phyloP scores from a whole-genome alignment of 2,797 vertebrate genomes.

The Liasis olivaceus region DNA sequence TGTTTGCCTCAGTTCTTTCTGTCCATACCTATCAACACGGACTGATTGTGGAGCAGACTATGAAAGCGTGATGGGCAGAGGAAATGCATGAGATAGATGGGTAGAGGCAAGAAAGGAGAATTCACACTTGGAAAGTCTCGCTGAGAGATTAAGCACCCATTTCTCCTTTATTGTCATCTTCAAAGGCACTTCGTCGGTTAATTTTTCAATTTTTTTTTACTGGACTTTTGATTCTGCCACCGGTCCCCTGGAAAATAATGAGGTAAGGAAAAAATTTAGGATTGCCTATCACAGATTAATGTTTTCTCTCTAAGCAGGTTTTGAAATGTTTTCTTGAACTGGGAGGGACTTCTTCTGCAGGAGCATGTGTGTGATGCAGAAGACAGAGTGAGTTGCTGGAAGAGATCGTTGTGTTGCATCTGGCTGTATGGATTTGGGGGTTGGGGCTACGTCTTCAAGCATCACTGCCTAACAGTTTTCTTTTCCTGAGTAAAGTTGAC shows the following conservation, averaged over 20 bases:
- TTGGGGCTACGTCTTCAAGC: neutral
- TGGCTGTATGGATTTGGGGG: neutral
- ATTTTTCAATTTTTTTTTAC: slow-evolving; percentile 34
- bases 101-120: slow-evolving; percentile 29
- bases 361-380: neutral
- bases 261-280: slow-evolving; percentile 61
- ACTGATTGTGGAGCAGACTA: neutral
- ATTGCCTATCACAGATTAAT: neutral
- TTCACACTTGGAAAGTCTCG: neutral
- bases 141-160: slow-evolving; percentile 11
- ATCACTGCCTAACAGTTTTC: neutral
- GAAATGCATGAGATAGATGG: slow-evolving; percentile 16
- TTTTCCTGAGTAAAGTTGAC: neutral
- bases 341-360: neutral
- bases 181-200: slow-evolving; percentile 39
- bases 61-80: neutral
- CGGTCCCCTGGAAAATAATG: slow-evolving; percentile 53
- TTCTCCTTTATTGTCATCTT: slow-evolving; percentile 51
- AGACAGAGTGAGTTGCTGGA: neutral
- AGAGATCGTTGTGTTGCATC: rapidly evolving
- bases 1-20: neutral
- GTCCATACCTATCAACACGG: neutral
- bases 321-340: neutral
- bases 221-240: neutral
- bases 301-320: neutral